Base-by-base conservation (phyloP, 2,113 vertebrate genomes). In the Cardinalis cardinalis region DNA sequence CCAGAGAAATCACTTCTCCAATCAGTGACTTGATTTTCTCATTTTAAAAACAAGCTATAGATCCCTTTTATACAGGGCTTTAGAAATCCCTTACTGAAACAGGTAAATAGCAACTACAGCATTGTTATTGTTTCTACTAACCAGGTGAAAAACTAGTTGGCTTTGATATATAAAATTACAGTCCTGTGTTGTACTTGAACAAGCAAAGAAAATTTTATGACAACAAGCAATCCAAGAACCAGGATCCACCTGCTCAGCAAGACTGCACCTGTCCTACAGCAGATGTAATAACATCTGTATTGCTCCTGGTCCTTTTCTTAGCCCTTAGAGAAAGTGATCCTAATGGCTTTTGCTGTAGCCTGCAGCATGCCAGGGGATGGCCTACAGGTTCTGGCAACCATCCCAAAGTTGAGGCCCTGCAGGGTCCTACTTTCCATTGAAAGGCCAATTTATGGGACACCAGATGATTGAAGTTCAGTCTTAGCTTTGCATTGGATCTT, bases 221-320 rank as follows among this genome's bases (percentile, higher is more conserved):
- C 65, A 66, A 52, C 0, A 3, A 86, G 75, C 43, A 77, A 83
- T 4, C 29, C 60, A 71, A 92, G 56, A 53, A 36, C 52, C 18
- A 12, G 63, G n/a, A 89, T 64, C 65, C 43, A 77, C 83, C 76
- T 78, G 80, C 76, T 81, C 86, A 60, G 48, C 8, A 18, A 68
- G 52, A 88, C 0, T 78, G 44, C 58, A 71, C 61, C 78, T 92
- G 81, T 71, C 74, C 63, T 64, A 12, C 26, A 84, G 59, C 92
- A 95, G 90, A 85, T 93, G 89, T 53, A 80, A 18, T 20, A 92
- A 86, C 93, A 95, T 79, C 85, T 93, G 93, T 58, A 71, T 66
- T 69, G 83, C 63, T 66, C 58, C 83, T n/a, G 21, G 69, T 69
- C 58, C 61, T 92, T 87, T 78, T 60, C 18, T 18, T 41, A 59